Base-by-base conservation (phyloP, 2,113 vertebrate genomes). In the Zosterops borbonicus region DNA sequence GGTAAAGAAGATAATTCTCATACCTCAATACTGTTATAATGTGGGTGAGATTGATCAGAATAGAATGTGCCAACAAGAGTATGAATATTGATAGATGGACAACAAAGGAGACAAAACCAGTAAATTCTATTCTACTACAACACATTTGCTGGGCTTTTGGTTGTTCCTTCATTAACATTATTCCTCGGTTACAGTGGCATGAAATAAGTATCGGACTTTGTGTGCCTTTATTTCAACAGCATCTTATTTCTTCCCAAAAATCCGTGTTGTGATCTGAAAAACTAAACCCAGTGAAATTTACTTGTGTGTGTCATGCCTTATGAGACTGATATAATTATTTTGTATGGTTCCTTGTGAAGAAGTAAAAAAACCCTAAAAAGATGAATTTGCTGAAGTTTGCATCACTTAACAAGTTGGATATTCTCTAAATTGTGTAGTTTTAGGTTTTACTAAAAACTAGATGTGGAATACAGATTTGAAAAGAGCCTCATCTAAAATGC, bases 291-390 rank as follows among this genome's bases (percentile, higher is more conserved):
- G 7, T 58, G 9, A 44, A 44, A 29, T 55, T 62, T 75, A 20
- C 18, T 44, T 52, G 15, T 69, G 5, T 65, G 6, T 22, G 28
- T 8, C 2, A 23, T 28, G 15, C 22, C 12, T 37, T 28, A 35
- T 20, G 4, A 80, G 14, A 64, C 16, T 42, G 31, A 62, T 28
- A 3, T 16, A 62, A 17, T 42, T 49, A 5, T 47, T 79, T 56
- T 49, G 1, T 47, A 29, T 35, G 3, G 4, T 47, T 71, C 13
- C 6, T 53, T 18, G 7, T 24, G 60, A 52, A 44, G 22, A 60
- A 6, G 16, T 73, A 7, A 62, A 53, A 70, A 78, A n/a, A 1
- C 0, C 0, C 0, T 29, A 23, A 33, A 56, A 50, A 39, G 4
- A 35, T 1, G 0, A 73, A 62, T 79, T 67, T 74, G 5, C 25